A percentile compares a stretch with the other conserved stretches of the same genome.
Conservation (phyloP, 2,888 invertebrate species). For the Agrochola circellaris region DNA sequence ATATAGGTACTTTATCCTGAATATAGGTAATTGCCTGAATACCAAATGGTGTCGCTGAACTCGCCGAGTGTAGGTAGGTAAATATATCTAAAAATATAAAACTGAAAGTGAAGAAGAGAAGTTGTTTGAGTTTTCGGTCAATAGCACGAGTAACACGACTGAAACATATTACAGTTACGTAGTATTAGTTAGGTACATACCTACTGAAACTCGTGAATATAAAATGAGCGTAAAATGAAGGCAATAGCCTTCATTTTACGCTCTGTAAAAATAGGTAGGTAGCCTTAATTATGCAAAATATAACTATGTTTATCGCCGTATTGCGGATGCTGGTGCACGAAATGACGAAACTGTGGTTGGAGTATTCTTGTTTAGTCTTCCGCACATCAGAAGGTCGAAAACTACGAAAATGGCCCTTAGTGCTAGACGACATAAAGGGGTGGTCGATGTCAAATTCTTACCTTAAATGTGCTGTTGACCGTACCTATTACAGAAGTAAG, state of each 20-base stretch:
- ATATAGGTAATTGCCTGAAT: not conserved
- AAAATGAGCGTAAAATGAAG: too few relatives aligned
- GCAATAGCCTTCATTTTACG: slow-evolving; percentile 10
- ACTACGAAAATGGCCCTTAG: not conserved
- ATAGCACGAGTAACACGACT: slow-evolving; percentile 21
- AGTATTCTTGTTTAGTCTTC: not conserved
- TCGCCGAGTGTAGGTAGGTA: not conserved
- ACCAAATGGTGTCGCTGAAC: slow-evolving; percentile 26
- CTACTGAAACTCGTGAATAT: not conserved
- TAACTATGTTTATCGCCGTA: not conserved
- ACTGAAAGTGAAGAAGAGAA: slow-evolving; percentile 16
- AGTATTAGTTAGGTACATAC: not conserved
- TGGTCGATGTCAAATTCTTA: not conserved
- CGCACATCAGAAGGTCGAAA: not conserved
- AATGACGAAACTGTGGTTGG: not conserved
- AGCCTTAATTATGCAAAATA: not conserved
- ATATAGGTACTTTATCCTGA: slow-evolving; percentile 1
- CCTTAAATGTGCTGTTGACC: not conserved
- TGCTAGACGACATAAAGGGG: not conserved
- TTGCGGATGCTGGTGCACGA: not conserved
- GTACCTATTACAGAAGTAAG: not conserved
- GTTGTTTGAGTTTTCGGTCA: slow-evolving; percentile 34
- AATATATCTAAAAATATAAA: slow-evolving; percentile 21
- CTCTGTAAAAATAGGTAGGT: not conserved
- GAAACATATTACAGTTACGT: slow-evolving; percentile 21